Base-by-base conservation (phyloP, 2,113 vertebrate species). In the Notothenia rossii region DNA sequence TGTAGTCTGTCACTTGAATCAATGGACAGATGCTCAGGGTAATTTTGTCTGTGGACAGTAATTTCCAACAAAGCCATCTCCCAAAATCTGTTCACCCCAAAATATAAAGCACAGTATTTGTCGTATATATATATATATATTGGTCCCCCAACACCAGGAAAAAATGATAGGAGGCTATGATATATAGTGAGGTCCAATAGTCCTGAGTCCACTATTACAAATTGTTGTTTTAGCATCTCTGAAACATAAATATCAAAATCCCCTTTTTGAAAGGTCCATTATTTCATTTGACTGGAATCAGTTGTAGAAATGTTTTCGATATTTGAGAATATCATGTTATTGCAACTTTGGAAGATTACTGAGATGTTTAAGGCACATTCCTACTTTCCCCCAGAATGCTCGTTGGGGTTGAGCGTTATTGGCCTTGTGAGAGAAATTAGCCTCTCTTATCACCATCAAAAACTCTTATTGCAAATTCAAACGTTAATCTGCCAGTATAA, bases 31-130 rank as follows among this genome's bases (percentile, higher is more conserved):
- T 92, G 89, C 82, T 87, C 80, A 93, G 76, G 84, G 90, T 89
- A 92, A 90, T 91, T 93, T 94, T 90, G 90, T 93, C 90, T 89
- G 85, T 94, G 92, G 93, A 94, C 93, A 93, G 90, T 94, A 88
- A 92, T 86, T 93, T 94, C 92, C 93, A 94, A 93, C 93, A 94
- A 94, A 94, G 92, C 93, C 88, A 84, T 72, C 68, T 68, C 53
- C 54, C 10, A 65, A 87, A 86, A 84, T 78, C 75, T 75, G 45
- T 77, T 81, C 70, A 69, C 56, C 55, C 62, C 59, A 67, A 83
- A 84, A 85, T 51, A 43, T 82, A 63, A 81, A 60, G 25, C 62
- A 71, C 53, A 85, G 53, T 36, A 69, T 54, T 79, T 81, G 29
- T 76, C 55, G 79, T 48, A 18, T 17, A 64, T 63, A 69, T 48